Evolutionary conservation across 2,888 invertebrate genomes (phyloP).

Genomic region (Pimpla rufipes): DNA sequence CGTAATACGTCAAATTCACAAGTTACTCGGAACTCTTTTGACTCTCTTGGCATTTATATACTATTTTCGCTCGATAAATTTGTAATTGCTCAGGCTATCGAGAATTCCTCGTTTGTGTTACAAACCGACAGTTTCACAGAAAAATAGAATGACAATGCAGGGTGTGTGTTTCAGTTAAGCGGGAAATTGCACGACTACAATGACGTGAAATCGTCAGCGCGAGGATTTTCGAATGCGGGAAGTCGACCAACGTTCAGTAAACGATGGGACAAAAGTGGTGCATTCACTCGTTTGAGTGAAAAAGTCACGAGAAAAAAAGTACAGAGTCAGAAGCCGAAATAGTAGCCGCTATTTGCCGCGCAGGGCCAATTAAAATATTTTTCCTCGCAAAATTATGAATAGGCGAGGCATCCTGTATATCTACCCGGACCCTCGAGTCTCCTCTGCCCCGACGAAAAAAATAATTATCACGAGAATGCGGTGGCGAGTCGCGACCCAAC

Average conservation of each 20-base stretch:
- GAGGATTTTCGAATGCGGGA: conserved; percentile 41
- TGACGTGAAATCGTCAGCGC: conserved; percentile 36
- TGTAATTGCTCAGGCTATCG: conserved; percentile 9
- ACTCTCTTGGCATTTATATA: background rate
- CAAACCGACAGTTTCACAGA: conserved; percentile 25
- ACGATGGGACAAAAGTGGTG: conserved; percentile 53
- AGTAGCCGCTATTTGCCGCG: conserved; percentile 7
- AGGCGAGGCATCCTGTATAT: conserved; percentile 65
- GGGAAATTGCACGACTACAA: conserved; percentile 53
- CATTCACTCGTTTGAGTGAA: conserved; percentile 5
- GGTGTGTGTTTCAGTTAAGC: conserved; percentile 34
- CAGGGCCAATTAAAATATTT: conserved; percentile 61
- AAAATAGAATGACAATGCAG: conserved; percentile 36
- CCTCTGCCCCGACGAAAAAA: conserved; percentile 42
- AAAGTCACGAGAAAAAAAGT: conserved; percentile 6
- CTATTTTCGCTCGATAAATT: conserved; percentile 52
- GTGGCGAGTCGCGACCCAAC: conserved; percentile 51
- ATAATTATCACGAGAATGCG: conserved; percentile 64
- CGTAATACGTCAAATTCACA: background rate
- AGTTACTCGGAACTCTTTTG: background rate
- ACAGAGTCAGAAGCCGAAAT: conserved; percentile 41
- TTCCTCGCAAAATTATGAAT: conserved; percentile 65
- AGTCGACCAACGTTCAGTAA: conserved; percentile 16
- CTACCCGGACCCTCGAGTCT: conserved; percentile 8
- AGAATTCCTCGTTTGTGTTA: conserved; percentile 10